Conservation (phyloP, 2,113 vertebrate genomes). For the Pterocles orientalis region DNA sequence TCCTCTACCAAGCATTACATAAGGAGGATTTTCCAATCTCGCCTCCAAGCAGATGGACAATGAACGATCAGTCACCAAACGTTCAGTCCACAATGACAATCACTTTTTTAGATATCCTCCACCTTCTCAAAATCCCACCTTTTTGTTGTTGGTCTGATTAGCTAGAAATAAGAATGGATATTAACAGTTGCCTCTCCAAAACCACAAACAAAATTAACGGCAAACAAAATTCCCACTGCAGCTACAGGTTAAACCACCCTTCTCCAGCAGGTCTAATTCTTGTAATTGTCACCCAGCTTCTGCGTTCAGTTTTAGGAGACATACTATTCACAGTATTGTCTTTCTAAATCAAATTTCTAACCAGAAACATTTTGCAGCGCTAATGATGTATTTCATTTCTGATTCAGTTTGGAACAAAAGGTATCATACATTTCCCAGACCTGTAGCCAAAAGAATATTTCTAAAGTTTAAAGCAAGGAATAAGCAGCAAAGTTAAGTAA, state of each 20-base stretch:
- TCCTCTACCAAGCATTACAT: not conserved
- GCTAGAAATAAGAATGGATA: not conserved
- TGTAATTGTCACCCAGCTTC: not conserved
- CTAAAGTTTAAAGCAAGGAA: not conserved
- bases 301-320: not conserved
- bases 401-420: not conserved
- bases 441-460: not conserved
- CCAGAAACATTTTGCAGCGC: not conserved
- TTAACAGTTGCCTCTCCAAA: not conserved
- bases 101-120: not conserved
- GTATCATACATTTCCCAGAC: not conserved
- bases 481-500: not conserved
- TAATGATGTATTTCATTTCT: not conserved
- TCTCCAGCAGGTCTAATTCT: not conserved
- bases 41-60: not conserved
- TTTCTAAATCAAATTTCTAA: not conserved
- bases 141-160: not conserved
- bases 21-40: not conserved
- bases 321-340: not conserved
- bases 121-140: not conserved
- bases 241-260: not conserved
- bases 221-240: not conserved
- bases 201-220: not conserved
- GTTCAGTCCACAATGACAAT: not conserved
- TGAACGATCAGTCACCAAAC: not conserved